phyloP scores from a whole-genome alignment of 2,797 vertebrate species.

The Acrossocheilus fasciatus region DNA sequence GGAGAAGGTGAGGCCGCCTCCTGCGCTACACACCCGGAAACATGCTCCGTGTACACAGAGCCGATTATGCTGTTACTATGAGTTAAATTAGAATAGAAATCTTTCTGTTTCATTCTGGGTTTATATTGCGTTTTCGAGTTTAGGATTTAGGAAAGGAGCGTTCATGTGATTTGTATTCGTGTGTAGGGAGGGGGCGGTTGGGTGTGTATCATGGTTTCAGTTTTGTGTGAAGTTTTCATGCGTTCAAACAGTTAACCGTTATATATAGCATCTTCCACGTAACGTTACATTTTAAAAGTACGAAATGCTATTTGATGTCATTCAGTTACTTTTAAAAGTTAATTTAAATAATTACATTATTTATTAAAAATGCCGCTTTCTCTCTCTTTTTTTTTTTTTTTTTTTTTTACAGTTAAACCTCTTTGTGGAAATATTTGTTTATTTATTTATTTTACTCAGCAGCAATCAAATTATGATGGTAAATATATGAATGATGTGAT shows the following conservation, averaged over 20 bases:
- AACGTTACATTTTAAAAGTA: background rate
- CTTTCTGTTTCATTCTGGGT: background rate
- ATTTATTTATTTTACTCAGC: background rate
- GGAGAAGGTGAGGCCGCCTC: conserved; percentile 79
- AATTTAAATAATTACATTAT: background rate
- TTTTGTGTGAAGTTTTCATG: background rate
- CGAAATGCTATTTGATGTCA: background rate
- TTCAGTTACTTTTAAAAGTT: background rate
- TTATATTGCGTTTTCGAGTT: background rate
- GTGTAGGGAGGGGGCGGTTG: background rate
- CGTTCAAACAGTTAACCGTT: background rate
- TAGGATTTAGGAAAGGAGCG: background rate
- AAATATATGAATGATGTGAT: background rate
- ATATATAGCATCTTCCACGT: background rate
- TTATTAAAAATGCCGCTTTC: background rate
- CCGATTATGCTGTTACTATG: background rate
- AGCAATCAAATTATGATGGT: background rate
- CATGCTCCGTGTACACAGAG: background rate
- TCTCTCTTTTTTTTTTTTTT: background rate
- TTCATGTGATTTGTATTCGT: background rate
- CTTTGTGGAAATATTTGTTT: background rate
- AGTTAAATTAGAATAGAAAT: background rate
- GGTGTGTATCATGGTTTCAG: background rate
- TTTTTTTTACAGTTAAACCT: background rate
- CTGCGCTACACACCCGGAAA: conserved; percentile 31